phyloP scores from a whole-genome alignment of 2,797 vertebrate genomes.

The Sebastes iracundus region DNA sequence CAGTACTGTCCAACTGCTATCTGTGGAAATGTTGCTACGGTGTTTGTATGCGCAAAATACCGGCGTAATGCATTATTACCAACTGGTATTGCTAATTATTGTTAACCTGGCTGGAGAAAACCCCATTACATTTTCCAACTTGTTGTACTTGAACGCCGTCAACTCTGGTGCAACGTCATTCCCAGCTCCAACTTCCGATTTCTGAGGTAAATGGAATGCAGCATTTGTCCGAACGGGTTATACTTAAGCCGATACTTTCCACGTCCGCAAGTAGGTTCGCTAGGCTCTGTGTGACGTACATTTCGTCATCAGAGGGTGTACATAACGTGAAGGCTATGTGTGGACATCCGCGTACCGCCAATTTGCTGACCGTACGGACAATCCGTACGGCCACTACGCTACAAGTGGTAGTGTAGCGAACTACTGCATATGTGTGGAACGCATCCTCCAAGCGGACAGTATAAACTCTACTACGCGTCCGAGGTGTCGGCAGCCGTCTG shows the following conservation, averaged over 20 bases:
- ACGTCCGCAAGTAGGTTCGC: background rate
- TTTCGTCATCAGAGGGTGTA: background rate
- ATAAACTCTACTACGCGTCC: background rate
- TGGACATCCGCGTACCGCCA: background rate
- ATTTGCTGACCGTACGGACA: background rate
- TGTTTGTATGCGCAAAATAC: too few relatives aligned
- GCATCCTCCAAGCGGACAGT: background rate
- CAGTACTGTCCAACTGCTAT: too few relatives aligned
- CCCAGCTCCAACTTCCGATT: background rate
- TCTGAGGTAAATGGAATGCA: background rate
- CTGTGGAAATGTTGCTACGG: too few relatives aligned
- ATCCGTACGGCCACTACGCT: background rate
- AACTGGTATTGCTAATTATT: too few relatives aligned
- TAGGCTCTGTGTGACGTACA: background rate
- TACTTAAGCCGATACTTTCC: background rate
- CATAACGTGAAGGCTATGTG: background rate
- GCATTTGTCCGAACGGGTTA: background rate
- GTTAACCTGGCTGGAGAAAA: too few relatives aligned
- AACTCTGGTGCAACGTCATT: background rate
- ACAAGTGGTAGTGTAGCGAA: background rate
- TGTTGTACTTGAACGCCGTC: background rate
- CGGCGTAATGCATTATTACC: too few relatives aligned
- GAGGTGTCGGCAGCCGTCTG: background rate
- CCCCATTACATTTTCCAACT: background rate
- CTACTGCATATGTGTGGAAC: background rate